phyloP scores from a whole-genome alignment of 2,113 vertebrate genomes.

The Varanus komodoensis region DNA sequence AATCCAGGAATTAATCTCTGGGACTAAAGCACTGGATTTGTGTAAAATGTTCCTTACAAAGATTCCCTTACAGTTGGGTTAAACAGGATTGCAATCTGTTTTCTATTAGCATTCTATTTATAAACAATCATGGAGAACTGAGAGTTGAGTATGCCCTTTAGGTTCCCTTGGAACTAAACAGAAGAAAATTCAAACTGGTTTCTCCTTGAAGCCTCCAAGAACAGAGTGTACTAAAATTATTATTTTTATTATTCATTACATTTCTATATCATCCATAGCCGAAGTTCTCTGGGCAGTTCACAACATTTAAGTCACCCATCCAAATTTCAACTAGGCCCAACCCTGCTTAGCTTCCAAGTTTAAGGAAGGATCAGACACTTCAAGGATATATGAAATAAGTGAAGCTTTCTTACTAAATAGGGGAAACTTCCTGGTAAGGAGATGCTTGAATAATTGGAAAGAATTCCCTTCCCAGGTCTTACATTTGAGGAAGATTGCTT shows the following conservation, averaged over 20 bases:
- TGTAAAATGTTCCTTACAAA: neutral
- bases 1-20: neutral
- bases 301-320: too few relatives aligned
- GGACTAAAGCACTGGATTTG: neutral
- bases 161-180: neutral
- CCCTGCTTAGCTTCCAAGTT: too few relatives aligned
- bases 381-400: neutral
- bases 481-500: too few relatives aligned
- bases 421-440: neutral
- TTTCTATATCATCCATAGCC: too few relatives aligned
- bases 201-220: neutral
- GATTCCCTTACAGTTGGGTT: neutral
- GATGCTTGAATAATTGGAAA: too few relatives aligned
- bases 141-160: neutral
- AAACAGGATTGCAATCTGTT: neutral
- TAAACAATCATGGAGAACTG: neutral
- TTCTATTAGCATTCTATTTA: neutral
- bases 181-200: neutral
- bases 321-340: too few relatives aligned
- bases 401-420: neutral
- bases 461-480: too few relatives aligned
- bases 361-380: too few relatives aligned
- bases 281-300: too few relatives aligned
- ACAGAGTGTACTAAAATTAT: neutral
- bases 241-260: too few relatives aligned